Evolutionary conservation across 2,797 vertebrate species (phyloP).

Genomic region (Eurystomus glaucurus): DNA sequence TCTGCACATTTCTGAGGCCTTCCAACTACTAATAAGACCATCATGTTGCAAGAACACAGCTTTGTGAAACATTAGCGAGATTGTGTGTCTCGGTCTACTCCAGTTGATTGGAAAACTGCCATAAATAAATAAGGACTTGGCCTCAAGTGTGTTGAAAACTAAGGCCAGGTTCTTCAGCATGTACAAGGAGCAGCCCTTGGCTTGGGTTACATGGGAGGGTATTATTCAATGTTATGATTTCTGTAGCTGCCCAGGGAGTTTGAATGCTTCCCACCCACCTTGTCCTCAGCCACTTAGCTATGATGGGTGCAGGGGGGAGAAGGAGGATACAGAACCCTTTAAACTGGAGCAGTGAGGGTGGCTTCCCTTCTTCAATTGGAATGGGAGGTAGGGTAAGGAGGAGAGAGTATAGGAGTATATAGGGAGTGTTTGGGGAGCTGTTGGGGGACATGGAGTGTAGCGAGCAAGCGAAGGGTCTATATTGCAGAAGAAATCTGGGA

Average conservation of each 20-base stretch:
- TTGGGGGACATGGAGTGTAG: neutral
- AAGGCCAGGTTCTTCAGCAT: neutral
- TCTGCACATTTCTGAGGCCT: conserved; percentile 58
- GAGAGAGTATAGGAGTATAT: neutral
- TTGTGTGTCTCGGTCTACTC: neutral
- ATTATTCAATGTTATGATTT: neutral
- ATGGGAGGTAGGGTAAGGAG: neutral
- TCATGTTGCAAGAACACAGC: conserved; percentile 11
- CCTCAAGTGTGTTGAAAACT: neutral
- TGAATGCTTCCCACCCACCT: neutral
- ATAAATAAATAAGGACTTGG: conserved; percentile 5
- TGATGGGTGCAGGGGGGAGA: neutral
- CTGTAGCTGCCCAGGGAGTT: neutral
- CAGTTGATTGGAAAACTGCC: conserved; percentile 30
- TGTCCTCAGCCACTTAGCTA: neutral
- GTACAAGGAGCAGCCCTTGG: neutral
- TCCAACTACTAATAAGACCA: conserved; percentile 47
- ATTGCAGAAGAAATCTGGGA: neutral
- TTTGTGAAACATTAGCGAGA: neutral
- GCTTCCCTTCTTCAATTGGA: neutral
- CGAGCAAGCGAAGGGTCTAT: neutral
- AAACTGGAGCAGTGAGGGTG: neutral
- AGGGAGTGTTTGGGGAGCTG: neutral
- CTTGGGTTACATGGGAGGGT: neutral
- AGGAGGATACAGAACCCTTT: neutral